Percentiles rank a stretch among this genome's conserved stretches.
Evolutionary conservation across 2,113 vertebrate species (phyloP).

Genomic region (Murina feae): DNA sequence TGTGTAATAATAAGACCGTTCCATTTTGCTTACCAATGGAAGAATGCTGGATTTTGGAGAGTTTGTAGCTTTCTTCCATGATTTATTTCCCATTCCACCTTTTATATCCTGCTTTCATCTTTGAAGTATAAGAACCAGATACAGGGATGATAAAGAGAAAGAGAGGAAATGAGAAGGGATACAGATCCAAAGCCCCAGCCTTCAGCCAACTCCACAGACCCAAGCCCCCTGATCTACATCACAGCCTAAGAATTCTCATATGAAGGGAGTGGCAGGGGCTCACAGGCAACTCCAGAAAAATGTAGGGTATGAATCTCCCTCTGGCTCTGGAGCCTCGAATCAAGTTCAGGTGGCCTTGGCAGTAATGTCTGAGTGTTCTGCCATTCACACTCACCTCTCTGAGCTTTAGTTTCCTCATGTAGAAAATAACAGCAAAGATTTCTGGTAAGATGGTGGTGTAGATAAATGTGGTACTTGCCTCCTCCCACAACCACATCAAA

Average conservation of each 20-base stretch:
- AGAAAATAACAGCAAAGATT: not conserved
- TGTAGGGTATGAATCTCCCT: not conserved
- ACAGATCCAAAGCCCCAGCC: not conserved
- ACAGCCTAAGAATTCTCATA: not conserved
- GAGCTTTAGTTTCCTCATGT: not conserved
- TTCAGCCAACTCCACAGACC: not conserved
- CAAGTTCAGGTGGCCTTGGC: not conserved
- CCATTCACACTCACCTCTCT: not conserved
- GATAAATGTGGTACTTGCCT: too few relatives aligned
- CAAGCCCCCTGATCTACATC: not conserved
- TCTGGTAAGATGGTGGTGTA: too few relatives aligned
- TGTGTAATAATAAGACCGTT: not conserved
- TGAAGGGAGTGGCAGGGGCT: not conserved
- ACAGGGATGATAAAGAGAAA: not conserved
- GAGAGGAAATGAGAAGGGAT: not conserved
- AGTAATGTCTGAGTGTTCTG: not conserved
- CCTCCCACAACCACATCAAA: too few relatives aligned
- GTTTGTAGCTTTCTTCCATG: not conserved
- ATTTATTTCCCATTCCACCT: constrained; percentile 11
- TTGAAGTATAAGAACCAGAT: not conserved
- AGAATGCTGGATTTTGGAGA: not conserved
- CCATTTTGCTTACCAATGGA: not conserved
- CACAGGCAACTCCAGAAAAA: not conserved
- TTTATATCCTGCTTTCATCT: not conserved
- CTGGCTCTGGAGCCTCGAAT: not conserved